Evolutionary conservation across 2,113 vertebrate genomes (phyloP).

Genomic region (Felis catus): DNA sequence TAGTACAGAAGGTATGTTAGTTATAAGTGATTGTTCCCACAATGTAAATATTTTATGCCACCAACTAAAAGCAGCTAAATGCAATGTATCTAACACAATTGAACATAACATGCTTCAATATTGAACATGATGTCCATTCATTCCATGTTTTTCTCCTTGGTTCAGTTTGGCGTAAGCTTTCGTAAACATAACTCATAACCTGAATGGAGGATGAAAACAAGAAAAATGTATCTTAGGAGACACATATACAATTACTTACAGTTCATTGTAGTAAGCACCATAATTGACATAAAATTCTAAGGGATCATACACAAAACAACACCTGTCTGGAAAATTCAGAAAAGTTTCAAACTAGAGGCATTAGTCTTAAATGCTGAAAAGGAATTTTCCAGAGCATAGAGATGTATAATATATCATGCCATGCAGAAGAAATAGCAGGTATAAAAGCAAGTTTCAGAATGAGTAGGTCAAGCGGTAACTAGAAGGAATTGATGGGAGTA

Average conservation of each 20-base stretch:
- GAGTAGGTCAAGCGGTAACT: background rate
- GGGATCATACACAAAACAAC: background rate
- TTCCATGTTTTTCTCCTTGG: background rate
- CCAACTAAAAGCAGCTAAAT: background rate
- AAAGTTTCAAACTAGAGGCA: background rate
- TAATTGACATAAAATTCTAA: background rate
- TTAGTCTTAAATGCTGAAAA: background rate
- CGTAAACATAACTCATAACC: background rate
- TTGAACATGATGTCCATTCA: background rate
- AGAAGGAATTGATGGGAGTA: background rate
- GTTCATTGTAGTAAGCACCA: background rate
- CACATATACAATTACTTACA: background rate
- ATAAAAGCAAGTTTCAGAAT: background rate
- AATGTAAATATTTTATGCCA: background rate
- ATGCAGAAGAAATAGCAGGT: background rate
- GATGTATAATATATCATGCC: background rate
- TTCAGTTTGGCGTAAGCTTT: background rate
- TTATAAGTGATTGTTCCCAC: background rate
- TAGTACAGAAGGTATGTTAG: background rate
- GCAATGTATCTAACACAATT: background rate
- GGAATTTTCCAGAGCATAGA: background rate
- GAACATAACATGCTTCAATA: background rate
- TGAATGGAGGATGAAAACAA: background rate
- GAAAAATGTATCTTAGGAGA: background rate
- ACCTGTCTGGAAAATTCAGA: background rate